Conservation (phyloP, 2,113 vertebrate species). For the Ophthalmolycus amberensis region DNA sequence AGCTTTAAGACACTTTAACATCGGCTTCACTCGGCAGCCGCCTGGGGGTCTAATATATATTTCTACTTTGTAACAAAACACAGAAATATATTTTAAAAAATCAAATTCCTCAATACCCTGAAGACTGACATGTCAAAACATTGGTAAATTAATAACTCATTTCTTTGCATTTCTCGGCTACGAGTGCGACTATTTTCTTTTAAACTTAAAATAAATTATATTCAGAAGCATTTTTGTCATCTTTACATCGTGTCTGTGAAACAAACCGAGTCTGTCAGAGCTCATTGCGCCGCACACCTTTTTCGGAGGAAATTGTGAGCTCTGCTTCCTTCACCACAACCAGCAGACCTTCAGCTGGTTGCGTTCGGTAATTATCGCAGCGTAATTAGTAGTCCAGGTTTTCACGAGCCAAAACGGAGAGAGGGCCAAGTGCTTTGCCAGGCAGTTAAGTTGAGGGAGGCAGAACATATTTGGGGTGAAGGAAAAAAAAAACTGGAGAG, state of each 20-base stretch:
- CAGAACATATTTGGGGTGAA: slow-evolving; percentile 33
- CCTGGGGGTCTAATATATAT: background rate
- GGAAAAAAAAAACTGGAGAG: slow-evolving; percentile 52
- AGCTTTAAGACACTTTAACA: too few species aligned
- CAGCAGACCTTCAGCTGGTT: slow-evolving; percentile 1
- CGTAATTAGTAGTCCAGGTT: slow-evolving; percentile 62
- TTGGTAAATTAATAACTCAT: too few species aligned
- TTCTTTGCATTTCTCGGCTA: too few species aligned
- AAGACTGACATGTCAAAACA: too few species aligned
- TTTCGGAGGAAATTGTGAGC: slow-evolving; percentile 33
- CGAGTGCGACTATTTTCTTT: too few species aligned
- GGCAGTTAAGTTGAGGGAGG: slow-evolving; percentile 44
- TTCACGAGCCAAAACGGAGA: slow-evolving; percentile 42
- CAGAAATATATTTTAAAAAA: background rate
- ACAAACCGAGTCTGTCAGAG: background rate
- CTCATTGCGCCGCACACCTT: slow-evolving; percentile 33
- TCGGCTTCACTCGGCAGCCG: too few species aligned
- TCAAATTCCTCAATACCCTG: too few species aligned
- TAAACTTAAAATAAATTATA: background rate
- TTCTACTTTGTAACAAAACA: background rate
- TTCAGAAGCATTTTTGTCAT: background rate
- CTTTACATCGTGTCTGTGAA: slow-evolving; percentile 27
- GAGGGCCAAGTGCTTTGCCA: slow-evolving; percentile 42
- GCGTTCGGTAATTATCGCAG: slow-evolving; percentile 74
- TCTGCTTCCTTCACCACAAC: slow-evolving; percentile 23